phyloP scores from a whole-genome alignment of 2,113 vertebrate genomes.

The Picathartes gymnocephalus region DNA sequence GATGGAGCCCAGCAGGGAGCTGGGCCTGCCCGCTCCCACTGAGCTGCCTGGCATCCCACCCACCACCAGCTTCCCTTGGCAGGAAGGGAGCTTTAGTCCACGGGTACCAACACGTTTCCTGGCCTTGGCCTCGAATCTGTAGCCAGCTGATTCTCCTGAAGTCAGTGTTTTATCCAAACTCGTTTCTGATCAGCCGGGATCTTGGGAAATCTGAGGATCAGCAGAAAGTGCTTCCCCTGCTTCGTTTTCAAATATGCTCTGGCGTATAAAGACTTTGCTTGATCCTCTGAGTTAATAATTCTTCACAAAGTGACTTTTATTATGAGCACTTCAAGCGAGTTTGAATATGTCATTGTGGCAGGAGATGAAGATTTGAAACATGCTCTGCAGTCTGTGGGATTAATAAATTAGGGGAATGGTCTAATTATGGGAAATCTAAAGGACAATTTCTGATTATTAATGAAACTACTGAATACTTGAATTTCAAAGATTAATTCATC shows the following conservation, averaged over 20 bases:
- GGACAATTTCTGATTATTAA: slow-evolving; percentile 55
- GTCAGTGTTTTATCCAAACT: neutral
- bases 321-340: slow-evolving; percentile 39
- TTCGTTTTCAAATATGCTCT: slow-evolving; percentile 17
- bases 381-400: slow-evolving; percentile 41
- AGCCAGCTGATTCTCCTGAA: neutral
- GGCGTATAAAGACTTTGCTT: slow-evolving; percentile 22
- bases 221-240: neutral
- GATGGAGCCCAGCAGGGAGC: neutral
- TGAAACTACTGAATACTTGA: slow-evolving; percentile 3
- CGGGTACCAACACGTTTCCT: neutral
- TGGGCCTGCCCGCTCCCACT: neutral
- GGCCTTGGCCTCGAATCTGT: neutral
- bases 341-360: slow-evolving; percentile 62
- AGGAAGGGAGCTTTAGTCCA: neutral
- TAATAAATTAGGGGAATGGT: slow-evolving; percentile 55
- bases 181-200: neutral
- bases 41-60: neutral
- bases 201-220: neutral
- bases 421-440: slow-evolving; percentile 52
- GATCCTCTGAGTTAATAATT: slow-evolving; percentile 62
- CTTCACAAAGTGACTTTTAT: slow-evolving; percentile 57
- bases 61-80: neutral
- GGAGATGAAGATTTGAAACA: slow-evolving; percentile 53
- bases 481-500: slow-evolving; percentile 52